Evolutionary conservation across 92 coral and sea anemone genomes (phyloP).

Genomic region (Umimayanthus kanabou): DNA sequence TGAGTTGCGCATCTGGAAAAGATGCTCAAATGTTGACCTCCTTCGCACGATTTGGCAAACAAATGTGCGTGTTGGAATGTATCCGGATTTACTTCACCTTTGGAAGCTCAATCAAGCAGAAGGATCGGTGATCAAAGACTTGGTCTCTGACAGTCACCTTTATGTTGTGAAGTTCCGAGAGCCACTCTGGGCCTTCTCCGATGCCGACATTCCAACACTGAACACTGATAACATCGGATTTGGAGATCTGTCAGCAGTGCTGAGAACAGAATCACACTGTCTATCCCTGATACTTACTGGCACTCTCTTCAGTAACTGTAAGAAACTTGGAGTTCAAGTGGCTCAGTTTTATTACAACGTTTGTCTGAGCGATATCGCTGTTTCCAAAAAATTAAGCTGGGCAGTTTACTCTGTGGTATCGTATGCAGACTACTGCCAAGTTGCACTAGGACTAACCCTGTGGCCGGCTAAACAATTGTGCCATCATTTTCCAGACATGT

Average conservation of each 20-base stretch:
- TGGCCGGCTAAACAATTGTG: conserved; percentile 96
- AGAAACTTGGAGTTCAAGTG: conserved; percentile 61
- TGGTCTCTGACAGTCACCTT: conserved; percentile 44
- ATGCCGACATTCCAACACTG: conserved; percentile 69
- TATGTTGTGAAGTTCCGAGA: conserved; percentile 69
- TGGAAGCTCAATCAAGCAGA: conserved; percentile 70
- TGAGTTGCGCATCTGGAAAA: conserved; percentile 68
- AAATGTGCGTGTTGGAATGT: conserved; percentile 45
- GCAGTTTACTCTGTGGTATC: conserved; percentile 83
- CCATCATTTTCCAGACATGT: conserved; percentile 60
- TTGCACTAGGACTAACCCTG: conserved; percentile 54
- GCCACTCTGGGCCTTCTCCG: conserved; percentile 87
- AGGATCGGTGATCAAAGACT: conserved; percentile 48
- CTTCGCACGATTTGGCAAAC: conserved; percentile 56
- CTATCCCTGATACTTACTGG: conserved; percentile 71
- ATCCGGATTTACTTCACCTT: conserved; percentile 57
- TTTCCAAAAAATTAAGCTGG: conserved; percentile 58
- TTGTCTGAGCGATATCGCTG: conserved; percentile 71
- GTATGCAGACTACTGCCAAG: conserved; percentile 81
- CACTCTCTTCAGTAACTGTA: conserved; percentile 69
- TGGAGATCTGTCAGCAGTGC: conserved; percentile 41
- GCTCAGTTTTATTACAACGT: conserved; percentile 85
- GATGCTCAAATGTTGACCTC: conserved; percentile 50
- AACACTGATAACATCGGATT: conserved; percentile 22
- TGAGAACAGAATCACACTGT: conserved; percentile 67